Base-by-base conservation (phyloP, 1,140 invertebrate species). In the Calephelis virginiensis region DNA sequence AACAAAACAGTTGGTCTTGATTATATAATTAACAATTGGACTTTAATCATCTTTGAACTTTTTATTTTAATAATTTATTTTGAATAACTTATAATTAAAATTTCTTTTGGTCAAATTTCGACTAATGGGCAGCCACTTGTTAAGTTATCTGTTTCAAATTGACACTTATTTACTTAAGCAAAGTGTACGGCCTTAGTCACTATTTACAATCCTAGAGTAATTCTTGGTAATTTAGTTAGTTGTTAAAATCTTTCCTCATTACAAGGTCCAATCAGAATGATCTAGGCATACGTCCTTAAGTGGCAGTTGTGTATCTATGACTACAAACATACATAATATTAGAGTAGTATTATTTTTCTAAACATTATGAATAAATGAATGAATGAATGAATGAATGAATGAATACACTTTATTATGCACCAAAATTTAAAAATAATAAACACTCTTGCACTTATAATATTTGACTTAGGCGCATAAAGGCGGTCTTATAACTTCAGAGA, bases 191-290 rank as follows among this genome's bases (percentile, higher is more conserved):
- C 5, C 11, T 28, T 56, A 28, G 28, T 56, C 17, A 56, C 11
- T 28, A 56, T 56, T 28, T 56, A 56, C 50, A 56, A 56, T 56
- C 28, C 17, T 56, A 56, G n/a, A 56, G 8, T 17, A 56, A 17
- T 56, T 56, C 50, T 56, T 28, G 1, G 50, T 56, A 56, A 37
- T 37, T 28, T 14, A 56, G 8, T 11, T 17, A 50, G 8, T 10
- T 17, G 28, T 56, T 28, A 11, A 37, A 28, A 56, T 28, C 9
- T 56, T 28, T 56, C 17, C 50, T 56, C 10, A 14, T 56, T 56
- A 14, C 5, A 28, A 17, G 5, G 50, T 28, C 49, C 14, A 56
- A 37, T 14, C 11, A 37, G 17, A 8, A 12, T 56, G 10, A 5
- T 10, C 28, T 28, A 10, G 9, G 50, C 17, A 17, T 12, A 50